A percentile compares a stretch with the other conserved stretches of the same genome.
Conservation (phyloP, 2,797 vertebrate genomes). For the Myripristis jacobus region DNA sequence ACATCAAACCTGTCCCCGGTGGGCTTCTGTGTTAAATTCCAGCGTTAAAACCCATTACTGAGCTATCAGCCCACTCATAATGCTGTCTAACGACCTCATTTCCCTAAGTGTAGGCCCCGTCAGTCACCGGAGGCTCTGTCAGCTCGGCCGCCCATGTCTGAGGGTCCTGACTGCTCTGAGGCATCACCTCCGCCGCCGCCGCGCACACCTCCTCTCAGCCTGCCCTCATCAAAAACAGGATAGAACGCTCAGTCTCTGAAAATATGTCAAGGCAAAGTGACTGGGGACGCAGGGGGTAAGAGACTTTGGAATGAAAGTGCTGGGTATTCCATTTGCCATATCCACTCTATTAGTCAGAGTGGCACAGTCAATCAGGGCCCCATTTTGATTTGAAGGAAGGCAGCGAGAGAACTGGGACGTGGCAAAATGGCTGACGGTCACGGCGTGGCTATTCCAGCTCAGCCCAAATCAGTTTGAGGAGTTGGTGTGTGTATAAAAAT, state of each 20-base stretch:
- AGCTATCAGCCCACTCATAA: conserved; percentile 92
- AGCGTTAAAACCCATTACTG: conserved; percentile 96
- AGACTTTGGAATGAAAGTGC: conserved; percentile 83
- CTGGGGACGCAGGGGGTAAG: conserved; percentile 77
- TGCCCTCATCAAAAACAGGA: conserved; percentile 77
- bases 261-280: conserved; percentile 87
- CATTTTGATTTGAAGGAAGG: conserved; percentile 82
- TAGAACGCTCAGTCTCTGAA: conserved; percentile 84
- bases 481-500: conserved; percentile 75
- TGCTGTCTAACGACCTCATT: conserved; percentile 95
- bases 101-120: conserved; percentile 91
- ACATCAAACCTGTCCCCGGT: conserved; percentile 87
- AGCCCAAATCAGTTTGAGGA: conserved; percentile 77
- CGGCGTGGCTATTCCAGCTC: conserved; percentile 73
- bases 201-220: conserved; percentile 47
- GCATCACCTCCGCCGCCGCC: conserved; percentile 47
- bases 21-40: conserved; percentile 89
- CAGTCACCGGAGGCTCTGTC: conserved; percentile 78
- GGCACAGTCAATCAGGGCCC: conserved; percentile 85
- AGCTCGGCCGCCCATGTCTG: conserved; percentile 66
- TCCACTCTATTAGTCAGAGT: conserved; percentile 88
- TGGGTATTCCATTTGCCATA: conserved; percentile 88
- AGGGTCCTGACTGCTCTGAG: conserved; percentile 72
- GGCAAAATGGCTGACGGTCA: conserved; percentile 82
- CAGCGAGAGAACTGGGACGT: conserved; percentile 82